phyloP scores from a whole-genome alignment of 2,888 invertebrate genomes.

The Rotaria magnacalcarata region DNA sequence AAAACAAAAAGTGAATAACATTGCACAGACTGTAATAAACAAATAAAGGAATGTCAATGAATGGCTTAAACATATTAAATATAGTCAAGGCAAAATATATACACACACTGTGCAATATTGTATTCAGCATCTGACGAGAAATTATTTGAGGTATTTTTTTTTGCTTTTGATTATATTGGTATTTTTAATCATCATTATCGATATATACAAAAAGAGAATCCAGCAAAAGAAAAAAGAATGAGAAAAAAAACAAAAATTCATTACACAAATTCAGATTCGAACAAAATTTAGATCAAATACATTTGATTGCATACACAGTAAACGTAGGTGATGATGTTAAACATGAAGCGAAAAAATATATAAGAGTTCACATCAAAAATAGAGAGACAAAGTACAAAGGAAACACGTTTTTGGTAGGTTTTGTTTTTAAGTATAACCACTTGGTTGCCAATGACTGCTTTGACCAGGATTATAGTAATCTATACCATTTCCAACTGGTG shows the following conservation, averaged over 20 bases:
- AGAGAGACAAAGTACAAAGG: background rate
- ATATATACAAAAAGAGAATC: background rate
- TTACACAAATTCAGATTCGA: background rate
- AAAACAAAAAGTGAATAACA: background rate
- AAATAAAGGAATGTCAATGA: constrained; percentile 9
- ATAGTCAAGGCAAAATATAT: background rate
- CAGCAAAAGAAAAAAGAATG: background rate
- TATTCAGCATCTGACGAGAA: background rate
- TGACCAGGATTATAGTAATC: background rate
- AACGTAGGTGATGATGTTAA: background rate
- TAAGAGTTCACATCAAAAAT: background rate
- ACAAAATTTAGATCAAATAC: background rate
- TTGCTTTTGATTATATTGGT: background rate
- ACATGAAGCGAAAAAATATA: background rate
- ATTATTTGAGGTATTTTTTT: background rate
- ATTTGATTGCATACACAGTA: constrained; percentile 7
- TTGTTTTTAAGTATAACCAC: background rate
- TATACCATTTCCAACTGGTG: background rate
- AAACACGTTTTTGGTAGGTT: background rate
- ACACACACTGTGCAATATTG: background rate
- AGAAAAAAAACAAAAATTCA: background rate
- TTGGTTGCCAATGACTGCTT: constrained; percentile 20
- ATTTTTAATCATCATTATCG: background rate
- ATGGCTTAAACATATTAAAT: background rate
- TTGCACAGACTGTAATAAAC: constrained; percentile 12